Percentiles rank a stretch among this genome's conserved stretches.
Evolutionary conservation across 2,113 vertebrate genomes (phyloP).

Genomic region (Axis porcinus): DNA sequence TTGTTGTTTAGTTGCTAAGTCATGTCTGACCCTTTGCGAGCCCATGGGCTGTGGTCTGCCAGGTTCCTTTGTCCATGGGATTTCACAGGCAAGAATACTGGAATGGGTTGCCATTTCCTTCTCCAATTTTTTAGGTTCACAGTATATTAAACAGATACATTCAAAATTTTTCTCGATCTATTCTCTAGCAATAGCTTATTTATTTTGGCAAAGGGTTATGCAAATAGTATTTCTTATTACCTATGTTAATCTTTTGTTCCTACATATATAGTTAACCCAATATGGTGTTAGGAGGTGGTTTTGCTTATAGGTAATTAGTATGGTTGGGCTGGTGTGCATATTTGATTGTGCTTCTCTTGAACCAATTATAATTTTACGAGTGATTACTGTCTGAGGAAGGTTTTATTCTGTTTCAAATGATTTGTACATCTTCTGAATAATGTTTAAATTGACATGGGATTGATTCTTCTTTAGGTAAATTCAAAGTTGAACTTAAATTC

Average conservation of each 20-base stretch:
- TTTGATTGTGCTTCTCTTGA: background rate
- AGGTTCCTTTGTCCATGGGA: background rate
- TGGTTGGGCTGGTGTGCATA: background rate
- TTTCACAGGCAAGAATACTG: background rate
- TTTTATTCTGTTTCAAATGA: background rate
- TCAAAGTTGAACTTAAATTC: background rate
- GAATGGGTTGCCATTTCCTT: background rate
- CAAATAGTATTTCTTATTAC: background rate
- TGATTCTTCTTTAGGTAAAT: background rate
- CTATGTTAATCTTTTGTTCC: background rate
- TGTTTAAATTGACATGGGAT: background rate
- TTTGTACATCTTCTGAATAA: background rate
- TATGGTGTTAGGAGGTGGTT: background rate
- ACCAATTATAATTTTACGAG: background rate
- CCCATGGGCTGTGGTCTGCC: background rate
- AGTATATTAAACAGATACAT: background rate
- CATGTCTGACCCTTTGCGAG: fast-evolving
- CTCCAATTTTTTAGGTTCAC: background rate
- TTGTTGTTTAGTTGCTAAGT: background rate
- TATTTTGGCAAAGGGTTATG: background rate
- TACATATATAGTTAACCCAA: background rate
- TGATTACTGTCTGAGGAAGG: background rate
- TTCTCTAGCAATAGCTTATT: background rate
- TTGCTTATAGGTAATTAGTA: background rate
- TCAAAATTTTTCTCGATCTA: background rate